Evolutionary conservation across 2,888 invertebrate species (phyloP).

Genomic region (Teleogryllus oceanicus): DNA sequence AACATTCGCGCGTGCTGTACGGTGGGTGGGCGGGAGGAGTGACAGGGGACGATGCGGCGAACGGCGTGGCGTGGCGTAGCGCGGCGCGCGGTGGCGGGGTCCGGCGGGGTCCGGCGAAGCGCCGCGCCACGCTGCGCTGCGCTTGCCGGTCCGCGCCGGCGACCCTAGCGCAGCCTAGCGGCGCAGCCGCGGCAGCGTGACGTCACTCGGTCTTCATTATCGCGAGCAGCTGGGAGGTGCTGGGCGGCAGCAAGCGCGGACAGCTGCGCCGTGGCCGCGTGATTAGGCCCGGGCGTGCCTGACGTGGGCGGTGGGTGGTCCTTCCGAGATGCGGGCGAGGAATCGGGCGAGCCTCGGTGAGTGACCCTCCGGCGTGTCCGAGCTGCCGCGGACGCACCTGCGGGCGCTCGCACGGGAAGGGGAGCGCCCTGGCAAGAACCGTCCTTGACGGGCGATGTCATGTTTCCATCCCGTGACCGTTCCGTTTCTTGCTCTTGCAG

Average conservation of each 20-base stretch:
- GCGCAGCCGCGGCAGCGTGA: neutral
- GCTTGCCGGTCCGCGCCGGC: neutral
- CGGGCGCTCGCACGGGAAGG: neutral
- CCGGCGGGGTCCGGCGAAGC: too few species aligned
- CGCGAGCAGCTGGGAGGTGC: neutral
- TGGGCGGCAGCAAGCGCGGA: neutral
- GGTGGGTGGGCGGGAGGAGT: neutral
- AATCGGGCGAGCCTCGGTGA: neutral
- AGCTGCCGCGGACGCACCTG: neutral
- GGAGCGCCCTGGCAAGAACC: neutral
- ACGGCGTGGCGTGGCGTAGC: neutral
- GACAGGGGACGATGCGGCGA: neutral
- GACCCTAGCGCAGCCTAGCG: neutral
- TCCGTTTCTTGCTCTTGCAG: conserved; percentile 51
- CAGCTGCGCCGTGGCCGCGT: neutral
- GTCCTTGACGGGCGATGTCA: neutral
- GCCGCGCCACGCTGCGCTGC: neutral
- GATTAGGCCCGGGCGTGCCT: neutral
- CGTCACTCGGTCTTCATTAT: neutral
- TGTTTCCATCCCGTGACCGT: neutral
- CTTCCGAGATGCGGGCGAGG: neutral
- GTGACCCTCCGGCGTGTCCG: neutral
- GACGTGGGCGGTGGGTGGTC: neutral
- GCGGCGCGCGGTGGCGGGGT: neutral
- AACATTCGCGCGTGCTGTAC: neutral